A percentile compares a stretch with the other conserved stretches of the same genome.
These are phyloP conservation scores for Syncerus caffer DNA, from an alignment of 2,797 vertebrate species.

Conservation along the genomic window DNA sequence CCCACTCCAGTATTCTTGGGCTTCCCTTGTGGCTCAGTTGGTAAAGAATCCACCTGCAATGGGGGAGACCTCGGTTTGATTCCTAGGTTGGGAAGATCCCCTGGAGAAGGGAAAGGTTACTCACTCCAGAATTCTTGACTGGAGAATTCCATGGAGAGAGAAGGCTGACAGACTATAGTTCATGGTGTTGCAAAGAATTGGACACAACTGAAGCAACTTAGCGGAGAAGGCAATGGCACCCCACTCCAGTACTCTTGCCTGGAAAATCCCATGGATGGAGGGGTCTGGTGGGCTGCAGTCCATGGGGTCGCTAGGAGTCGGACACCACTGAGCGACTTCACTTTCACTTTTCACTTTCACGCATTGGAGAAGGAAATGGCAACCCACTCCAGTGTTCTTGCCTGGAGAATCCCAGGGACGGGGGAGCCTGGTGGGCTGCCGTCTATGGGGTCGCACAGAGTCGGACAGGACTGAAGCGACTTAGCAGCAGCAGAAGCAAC, in stretches of 20 bases:
- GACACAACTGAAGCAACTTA: neutral
- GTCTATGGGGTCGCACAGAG: neutral
- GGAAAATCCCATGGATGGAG: no score
- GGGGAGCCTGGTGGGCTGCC: neutral
- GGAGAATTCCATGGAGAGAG: neutral
- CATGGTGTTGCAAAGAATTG: neutral
- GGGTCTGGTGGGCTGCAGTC: no score
- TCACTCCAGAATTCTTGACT: neutral
- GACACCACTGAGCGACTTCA: no score
- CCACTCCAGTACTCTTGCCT: no score
- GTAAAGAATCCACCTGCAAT: neutral
- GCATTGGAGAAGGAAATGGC: no score
- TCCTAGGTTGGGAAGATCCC: neutral
- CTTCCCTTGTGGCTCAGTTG: neutral
- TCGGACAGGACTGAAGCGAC: neutral
- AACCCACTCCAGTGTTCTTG: neutral
- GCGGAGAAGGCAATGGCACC: no score
- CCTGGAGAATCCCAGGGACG: neutral
- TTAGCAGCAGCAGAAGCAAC: neutral
- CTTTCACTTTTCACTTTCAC: no score
- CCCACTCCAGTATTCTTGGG: neutral
- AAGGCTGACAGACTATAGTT: neutral
- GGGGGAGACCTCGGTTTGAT: neutral
- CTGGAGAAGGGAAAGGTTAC: neutral
- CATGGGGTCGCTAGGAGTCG: no score